A percentile compares a stretch with the other conserved stretches of the same genome.
Evolutionary conservation across 2,113 vertebrate species (phyloP).

Genomic region (Eurystomus gularis): DNA sequence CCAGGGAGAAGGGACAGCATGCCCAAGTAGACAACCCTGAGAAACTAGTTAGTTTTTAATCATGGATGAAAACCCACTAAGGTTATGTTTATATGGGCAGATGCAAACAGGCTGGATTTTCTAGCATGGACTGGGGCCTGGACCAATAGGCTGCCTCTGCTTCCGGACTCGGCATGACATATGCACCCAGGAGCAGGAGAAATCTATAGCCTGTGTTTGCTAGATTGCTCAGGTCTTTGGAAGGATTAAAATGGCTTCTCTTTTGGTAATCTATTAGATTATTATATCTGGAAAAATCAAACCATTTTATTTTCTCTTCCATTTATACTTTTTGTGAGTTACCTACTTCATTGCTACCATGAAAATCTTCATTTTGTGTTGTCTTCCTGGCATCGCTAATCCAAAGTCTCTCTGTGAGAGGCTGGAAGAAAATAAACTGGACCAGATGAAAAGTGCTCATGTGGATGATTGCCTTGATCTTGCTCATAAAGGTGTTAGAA

Average conservation of each 20-base stretch:
- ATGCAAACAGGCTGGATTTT: neutral
- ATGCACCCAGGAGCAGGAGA: neutral
- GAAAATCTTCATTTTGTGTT: neutral
- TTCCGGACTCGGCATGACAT: neutral
- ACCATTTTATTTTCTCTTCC: neutral
- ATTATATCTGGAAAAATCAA: neutral
- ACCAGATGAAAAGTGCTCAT: neutral
- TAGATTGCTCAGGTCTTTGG: neutral
- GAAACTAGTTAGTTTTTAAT: neutral
- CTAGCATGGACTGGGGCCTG: neutral
- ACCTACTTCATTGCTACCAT: neutral
- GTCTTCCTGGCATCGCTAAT: neutral
- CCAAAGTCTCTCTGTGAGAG: neutral
- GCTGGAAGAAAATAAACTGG: slow-evolving; percentile 10
- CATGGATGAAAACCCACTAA: neutral
- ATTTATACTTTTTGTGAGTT: neutral
- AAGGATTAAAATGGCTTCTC: neutral
- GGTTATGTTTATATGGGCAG: neutral
- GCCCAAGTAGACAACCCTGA: neutral
- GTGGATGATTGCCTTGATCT: neutral
- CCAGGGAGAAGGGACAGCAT: neutral
- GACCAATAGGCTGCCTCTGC: neutral
- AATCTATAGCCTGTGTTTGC: neutral
- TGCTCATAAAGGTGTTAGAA: neutral
- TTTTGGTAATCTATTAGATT: neutral